Percentiles rank a stretch among this genome's conserved stretches.
Evolutionary conservation across 2,888 invertebrate genomes (phyloP).

Genomic region (Adela reaumurella): DNA sequence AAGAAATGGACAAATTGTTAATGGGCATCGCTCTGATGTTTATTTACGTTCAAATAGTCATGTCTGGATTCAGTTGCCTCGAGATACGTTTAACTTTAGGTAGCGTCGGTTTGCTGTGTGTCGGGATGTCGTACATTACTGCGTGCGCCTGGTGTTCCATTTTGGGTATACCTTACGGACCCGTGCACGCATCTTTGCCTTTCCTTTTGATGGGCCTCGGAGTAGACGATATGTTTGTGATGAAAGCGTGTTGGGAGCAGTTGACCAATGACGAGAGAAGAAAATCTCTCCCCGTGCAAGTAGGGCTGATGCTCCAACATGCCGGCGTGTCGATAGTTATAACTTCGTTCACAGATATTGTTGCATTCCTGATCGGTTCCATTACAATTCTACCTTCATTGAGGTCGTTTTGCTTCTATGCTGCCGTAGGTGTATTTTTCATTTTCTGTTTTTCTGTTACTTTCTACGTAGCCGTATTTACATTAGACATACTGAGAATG

Average conservation of each 20-base stretch:
- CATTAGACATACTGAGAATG: constrained; percentile 65
- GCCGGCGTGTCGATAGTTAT: constrained; percentile 82
- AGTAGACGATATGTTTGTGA: constrained; percentile 84
- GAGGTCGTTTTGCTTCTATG: constrained; percentile 79
- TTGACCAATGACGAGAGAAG: constrained; percentile 47
- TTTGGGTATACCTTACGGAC: constrained; percentile 70
- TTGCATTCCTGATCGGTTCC: constrained; percentile 75
- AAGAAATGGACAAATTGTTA: constrained; percentile 66
- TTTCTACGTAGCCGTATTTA: constrained; percentile 76
- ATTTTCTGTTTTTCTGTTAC: constrained; percentile 74
- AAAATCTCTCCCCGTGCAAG: constrained; percentile 58
- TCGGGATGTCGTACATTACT: constrained; percentile 69
- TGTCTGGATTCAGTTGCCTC: constrained; percentile 72
- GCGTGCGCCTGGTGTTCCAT: constrained; percentile 70
- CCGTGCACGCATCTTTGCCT: constrained; percentile 77
- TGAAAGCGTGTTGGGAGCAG: constrained; percentile 74
- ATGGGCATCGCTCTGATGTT: constrained; percentile 70
- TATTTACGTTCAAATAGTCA: constrained; percentile 66
- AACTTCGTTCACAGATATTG: constrained; percentile 78
- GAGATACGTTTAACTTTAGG: constrained; percentile 68
- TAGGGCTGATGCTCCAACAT: constrained; percentile 70
- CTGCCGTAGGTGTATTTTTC: constrained; percentile 70
- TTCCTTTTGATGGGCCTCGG: constrained; percentile 78
- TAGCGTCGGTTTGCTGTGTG: constrained; percentile 64
- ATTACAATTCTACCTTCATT: constrained; percentile 77